Conservation (phyloP, 2,113 vertebrate species). For the Tricholaema leucomelas region DNA sequence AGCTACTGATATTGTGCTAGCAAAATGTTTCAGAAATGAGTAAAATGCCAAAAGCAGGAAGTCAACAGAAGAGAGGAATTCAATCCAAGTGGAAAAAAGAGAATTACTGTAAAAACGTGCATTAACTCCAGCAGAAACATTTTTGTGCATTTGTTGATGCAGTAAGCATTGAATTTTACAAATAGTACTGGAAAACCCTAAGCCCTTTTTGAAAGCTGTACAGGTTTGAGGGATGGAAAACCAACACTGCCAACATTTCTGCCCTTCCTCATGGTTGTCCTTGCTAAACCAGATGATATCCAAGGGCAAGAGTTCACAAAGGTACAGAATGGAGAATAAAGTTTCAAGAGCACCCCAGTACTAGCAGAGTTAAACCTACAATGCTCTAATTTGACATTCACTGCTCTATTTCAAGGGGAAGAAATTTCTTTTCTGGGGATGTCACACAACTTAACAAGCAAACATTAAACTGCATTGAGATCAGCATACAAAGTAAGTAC, state of each 20-base stretch:
- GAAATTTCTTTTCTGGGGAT: background rate
- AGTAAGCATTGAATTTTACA: background rate
- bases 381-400: background rate
- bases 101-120: background rate
- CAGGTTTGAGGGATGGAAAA: background rate
- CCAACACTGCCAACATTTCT: background rate
- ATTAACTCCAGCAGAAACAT: background rate
- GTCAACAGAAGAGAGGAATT: background rate
- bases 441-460: background rate
- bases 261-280: background rate
- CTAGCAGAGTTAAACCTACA: background rate
- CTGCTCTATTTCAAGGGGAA: background rate
- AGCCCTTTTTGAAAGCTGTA: background rate
- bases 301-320: background rate
- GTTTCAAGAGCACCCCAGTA: background rate
- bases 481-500: slow-evolving; percentile 59
- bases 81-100: background rate
- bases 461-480: background rate
- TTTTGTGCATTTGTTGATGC: background rate
- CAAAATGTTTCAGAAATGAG: background rate
- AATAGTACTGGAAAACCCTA: background rate
- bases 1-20: background rate
- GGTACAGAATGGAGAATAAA: background rate
- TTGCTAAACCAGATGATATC: background rate
- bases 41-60: background rate